Base-by-base conservation (phyloP, 2,113 vertebrate genomes). In the Tiliqua scincoides region DNA sequence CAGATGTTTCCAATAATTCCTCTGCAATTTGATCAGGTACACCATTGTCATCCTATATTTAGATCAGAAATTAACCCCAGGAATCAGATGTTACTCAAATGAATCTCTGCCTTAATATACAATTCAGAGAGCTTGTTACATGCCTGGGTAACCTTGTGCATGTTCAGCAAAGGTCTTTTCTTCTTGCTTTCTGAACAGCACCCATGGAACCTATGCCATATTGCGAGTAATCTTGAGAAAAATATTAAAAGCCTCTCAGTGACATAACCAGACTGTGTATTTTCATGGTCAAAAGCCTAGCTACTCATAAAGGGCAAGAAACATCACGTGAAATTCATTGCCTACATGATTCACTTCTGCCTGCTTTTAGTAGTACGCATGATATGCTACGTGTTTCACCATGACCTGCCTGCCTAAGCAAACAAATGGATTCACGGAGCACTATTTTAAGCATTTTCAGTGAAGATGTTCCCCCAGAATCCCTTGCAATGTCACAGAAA, bases 41-140 rank as follows among this genome's bases (percentile, higher is more conserved):
- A 65, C 68, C 67, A 84, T 27, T 12, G 65, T 43, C 15, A 40
- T 27, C 20, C 15, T 25, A 57, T 65, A n/a, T 32, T 59, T 79
- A 84, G 35, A 79, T 67, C 12, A 67, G 57, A 54, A 84, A 81
- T 81, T 71, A 83, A 84, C n/a, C 86, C 23, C 57, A 21, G 75
- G 81, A 85, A 4, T 54, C 71, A 75, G 77, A 73, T 32, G 62
- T 91, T 89, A 87, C 84, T 93, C 72, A 59, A 59, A 57, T 81
- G 68, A 23, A 6, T 48, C 59, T 40, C 68, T 15, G 6, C 65
- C 73, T 70, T 80, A 71, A 74, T 86, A 57, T 25, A 74, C 61
- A 74, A 65, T 23, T 21, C 25, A 80, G 43, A 81, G 59, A 73
- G 21, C 17, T 17, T 67, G 32, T 74, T 54, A 37, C 21, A 48